Evolutionary conservation across 2,797 vertebrate genomes (phyloP).

Genomic region (Acropternis orthonyx): DNA sequence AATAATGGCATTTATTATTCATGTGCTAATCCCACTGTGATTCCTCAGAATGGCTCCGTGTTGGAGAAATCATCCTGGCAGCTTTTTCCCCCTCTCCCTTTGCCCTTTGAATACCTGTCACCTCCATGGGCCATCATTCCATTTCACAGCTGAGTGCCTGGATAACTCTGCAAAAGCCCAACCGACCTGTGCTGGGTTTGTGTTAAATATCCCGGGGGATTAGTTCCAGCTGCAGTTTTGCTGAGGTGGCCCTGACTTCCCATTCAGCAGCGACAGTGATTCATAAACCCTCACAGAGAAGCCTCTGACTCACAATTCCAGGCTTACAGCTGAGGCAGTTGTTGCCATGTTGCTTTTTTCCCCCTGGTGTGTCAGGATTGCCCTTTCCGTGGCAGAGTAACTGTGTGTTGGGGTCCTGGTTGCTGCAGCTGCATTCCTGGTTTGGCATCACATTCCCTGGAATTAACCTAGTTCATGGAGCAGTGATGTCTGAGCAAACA

Average conservation of each 20-base stretch:
- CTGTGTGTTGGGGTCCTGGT: background rate
- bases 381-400: background rate
- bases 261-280: conserved; percentile 2
- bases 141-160: background rate
- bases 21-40: background rate
- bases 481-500: background rate
- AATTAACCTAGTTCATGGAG: background rate
- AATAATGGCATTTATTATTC: conserved; percentile 20
- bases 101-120: background rate
- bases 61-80: background rate
- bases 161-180: background rate
- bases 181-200: background rate
- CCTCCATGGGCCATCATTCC: background rate
- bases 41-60: background rate
- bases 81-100: conserved; percentile 1
- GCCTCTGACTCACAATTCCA: conserved; percentile 3
- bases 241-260: conserved; percentile 28
- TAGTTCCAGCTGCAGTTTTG: conserved; percentile 56
- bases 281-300: background rate
- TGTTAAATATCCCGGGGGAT: background rate
- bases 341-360: background rate
- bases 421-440: background rate
- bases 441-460: background rate
- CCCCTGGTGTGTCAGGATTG: background rate
- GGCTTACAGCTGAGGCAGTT: background rate